These are phyloP conservation scores for Aphrophora alni DNA, from an alignment of 2,888 invertebrate species.

Conservation along the genomic window DNA sequence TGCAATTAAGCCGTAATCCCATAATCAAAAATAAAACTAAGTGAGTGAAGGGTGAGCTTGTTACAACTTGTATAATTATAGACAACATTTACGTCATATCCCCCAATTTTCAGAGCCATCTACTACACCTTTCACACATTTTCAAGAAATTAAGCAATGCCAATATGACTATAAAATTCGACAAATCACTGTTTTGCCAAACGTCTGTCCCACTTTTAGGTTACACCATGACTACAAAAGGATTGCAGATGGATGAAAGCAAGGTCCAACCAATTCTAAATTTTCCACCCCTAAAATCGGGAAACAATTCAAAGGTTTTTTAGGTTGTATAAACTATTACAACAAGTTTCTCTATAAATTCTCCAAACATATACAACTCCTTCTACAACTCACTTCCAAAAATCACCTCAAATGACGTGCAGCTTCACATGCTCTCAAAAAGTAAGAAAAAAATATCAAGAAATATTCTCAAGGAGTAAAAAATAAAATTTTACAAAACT, in stretches of 20 bases:
- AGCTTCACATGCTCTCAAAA: too few species aligned
- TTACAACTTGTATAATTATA: too few species aligned
- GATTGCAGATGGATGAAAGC: conserved; percentile 2
- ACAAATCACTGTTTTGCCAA: conserved; percentile 7
- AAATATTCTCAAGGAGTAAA: too few species aligned
- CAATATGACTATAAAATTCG: conserved; percentile 15
- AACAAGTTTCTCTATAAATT: conserved; percentile 20
- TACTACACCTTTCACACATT: background rate
- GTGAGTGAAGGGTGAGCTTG: too few species aligned
- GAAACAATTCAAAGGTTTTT: conserved; percentile 1
- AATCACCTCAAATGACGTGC: too few species aligned
- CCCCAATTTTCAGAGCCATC: background rate
- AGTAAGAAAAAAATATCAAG: too few species aligned
- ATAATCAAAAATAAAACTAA: too few species aligned
- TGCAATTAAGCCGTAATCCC: too few species aligned
- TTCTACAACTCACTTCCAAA: background rate
- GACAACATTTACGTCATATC: too few species aligned
- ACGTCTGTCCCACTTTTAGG: background rate
- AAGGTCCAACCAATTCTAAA: background rate
- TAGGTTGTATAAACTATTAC: conserved; percentile 21
- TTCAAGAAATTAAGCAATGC: conserved; percentile 3
- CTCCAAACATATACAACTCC: background rate
- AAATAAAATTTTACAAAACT: too few species aligned
- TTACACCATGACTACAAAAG: background rate
- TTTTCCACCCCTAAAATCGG: background rate